phyloP scores from a whole-genome alignment of 2,113 vertebrate species.

The Maccullochella peelii region DNA sequence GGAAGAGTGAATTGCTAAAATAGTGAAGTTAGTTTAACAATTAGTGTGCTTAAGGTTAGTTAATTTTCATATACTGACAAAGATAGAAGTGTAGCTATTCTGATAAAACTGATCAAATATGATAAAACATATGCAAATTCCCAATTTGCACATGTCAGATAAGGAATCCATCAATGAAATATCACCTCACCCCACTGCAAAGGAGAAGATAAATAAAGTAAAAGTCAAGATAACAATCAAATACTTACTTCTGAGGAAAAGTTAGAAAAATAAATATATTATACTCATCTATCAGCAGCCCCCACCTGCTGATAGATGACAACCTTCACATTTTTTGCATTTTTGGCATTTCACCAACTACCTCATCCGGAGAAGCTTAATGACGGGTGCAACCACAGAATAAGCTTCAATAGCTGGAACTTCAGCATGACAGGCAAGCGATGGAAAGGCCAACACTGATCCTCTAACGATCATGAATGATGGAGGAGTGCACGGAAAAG shows the following conservation, averaged over 20 bases:
- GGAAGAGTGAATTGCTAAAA: neutral
- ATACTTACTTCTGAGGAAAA: conserved; percentile 7
- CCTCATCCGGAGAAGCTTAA: conserved; percentile 35
- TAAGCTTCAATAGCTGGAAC: conserved; percentile 38
- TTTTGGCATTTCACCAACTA: conserved; percentile 43
- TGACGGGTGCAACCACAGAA: conserved; percentile 22
- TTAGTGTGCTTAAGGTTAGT: neutral
- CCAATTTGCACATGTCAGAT: conserved; percentile 11
- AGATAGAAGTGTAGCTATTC: conserved; percentile 7
- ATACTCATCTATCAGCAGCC: too few relatives aligned
- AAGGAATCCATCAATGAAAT: conserved; percentile 5
- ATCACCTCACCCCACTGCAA: neutral
- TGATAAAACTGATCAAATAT: conserved; percentile 38
- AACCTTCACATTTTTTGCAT: conserved; percentile 43
- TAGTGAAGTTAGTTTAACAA: neutral
- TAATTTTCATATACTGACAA: conserved; percentile 42
- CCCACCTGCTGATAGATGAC: conserved; percentile 50
- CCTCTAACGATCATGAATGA: conserved; percentile 35
- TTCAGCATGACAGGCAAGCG: conserved; percentile 20
- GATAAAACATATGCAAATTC: conserved; percentile 10
- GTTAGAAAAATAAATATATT: conserved; percentile 8
- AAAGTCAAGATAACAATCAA: conserved; percentile 19
- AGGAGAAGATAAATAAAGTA: conserved; percentile 12
- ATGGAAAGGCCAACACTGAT: conserved; percentile 28
- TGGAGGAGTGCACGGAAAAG: neutral